Percentiles rank a stretch among this genome's conserved stretches.
Conservation (phyloP, 2,113 vertebrate species). For the Numenius arquata region DNA sequence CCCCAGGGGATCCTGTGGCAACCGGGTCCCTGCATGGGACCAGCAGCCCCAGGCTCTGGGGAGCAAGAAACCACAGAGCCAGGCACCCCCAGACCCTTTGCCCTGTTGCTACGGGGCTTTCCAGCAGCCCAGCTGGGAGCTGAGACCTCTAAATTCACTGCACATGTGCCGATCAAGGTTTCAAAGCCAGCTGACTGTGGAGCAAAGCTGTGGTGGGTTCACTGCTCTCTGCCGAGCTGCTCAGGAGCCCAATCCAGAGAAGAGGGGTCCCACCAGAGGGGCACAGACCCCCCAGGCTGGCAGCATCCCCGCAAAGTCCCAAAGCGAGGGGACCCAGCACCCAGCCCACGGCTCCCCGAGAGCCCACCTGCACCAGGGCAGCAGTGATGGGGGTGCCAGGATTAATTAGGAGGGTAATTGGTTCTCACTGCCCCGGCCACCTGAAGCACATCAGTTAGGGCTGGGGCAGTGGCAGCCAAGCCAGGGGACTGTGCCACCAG, state of each 20-base stretch:
- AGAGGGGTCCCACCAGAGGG: not conserved
- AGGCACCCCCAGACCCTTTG: fast-evolving
- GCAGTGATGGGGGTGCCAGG: not conserved
- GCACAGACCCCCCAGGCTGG: fast-evolving
- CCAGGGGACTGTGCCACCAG: not conserved
- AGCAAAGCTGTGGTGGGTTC: not conserved
- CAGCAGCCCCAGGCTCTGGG: no score
- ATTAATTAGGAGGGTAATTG: not conserved
- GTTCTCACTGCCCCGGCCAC: not conserved
- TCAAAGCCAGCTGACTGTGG: fast-evolving
- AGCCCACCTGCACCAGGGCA: not conserved
- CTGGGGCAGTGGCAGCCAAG: not conserved
- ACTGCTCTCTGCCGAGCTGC: not conserved
- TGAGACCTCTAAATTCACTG: not conserved
- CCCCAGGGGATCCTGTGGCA: not conserved
- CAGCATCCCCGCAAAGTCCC: not conserved
- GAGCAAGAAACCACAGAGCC: not conserved
- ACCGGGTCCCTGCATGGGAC: fast-evolving
- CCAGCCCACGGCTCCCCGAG: fast-evolving
- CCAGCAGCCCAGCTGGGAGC: not conserved
- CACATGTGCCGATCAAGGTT: not conserved
- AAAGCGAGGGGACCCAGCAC: not conserved
- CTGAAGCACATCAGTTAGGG: not conserved
- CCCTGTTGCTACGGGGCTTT: not conserved
- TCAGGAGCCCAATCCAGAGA: not conserved